Percentiles rank a stretch among this genome's conserved stretches.
phyloP scores from a whole-genome alignment of 2,888 invertebrate genomes.

The Mythimna pallens region DNA sequence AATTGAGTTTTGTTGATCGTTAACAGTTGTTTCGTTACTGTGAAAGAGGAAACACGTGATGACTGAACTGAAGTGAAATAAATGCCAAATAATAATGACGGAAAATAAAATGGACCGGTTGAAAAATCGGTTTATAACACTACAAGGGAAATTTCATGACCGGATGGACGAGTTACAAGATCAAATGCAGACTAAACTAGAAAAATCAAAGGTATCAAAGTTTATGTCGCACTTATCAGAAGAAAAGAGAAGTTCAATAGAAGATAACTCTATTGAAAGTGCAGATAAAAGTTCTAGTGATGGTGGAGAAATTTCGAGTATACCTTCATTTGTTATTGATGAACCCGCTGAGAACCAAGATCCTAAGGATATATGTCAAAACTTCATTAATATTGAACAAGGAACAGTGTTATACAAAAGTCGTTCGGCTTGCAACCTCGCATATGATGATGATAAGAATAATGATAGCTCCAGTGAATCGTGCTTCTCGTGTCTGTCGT shows the following conservation, averaged over 20 bases:
- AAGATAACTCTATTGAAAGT: constrained; percentile 65
- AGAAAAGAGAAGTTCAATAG: constrained; percentile 78
- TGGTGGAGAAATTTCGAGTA: constrained; percentile 61
- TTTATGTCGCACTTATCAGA: constrained; percentile 83
- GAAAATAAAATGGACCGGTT: constrained; percentile 83
- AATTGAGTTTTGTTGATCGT: constrained; percentile 6
- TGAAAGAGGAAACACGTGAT: constrained; percentile 30
- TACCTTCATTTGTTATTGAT: constrained; percentile 82
- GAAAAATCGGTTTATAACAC: constrained; percentile 78
- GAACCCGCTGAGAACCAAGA: constrained; percentile 72
- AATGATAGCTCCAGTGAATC: constrained; percentile 81
- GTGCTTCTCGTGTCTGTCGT: constrained; percentile 79
- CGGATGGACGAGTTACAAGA: constrained; percentile 86
- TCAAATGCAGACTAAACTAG: constrained; percentile 83
- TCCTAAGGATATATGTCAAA: constrained; percentile 74
- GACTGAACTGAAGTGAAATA: constrained; percentile 22
- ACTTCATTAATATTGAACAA: constrained; percentile 81
- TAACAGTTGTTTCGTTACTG: constrained; percentile 13
- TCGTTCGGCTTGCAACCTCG: constrained; percentile 79
- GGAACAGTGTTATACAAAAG: constrained; percentile 78
- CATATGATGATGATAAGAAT: constrained; percentile 72
- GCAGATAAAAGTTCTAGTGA: constrained; percentile 68
- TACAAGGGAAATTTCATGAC: constrained; percentile 86
- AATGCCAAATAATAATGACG: constrained; percentile 68
- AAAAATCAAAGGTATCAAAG: constrained; percentile 76